Base-by-base conservation (phyloP, 2,888 invertebrate genomes). In the Tetranychus truncatus region DNA sequence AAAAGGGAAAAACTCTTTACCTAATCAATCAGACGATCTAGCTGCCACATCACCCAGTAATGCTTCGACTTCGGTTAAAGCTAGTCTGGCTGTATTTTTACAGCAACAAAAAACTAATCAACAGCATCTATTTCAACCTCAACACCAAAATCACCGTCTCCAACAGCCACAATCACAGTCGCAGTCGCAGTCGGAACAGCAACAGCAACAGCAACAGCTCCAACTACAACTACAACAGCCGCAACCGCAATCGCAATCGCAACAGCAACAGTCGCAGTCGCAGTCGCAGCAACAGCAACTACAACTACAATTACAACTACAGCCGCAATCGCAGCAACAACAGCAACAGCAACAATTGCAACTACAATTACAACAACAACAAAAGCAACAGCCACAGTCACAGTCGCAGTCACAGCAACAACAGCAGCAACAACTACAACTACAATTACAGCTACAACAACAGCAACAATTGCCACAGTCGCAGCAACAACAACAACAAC, bases 11-110 rank as follows among this genome's bases (percentile, higher is more conserved):
- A 18, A 66, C 18, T 20, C 18, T 4, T 20, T n/a, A 20, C 80
- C 86, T 86, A 80, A 88, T 88, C 79, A 87, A 86, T 78, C 86
- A 87, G 77, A 84, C 84, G 78, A 80, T 80, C 45, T 80, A 81
- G 76, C 82, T 82, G 76, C 82, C 82, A 78, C 79, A 81, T 66
- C 84, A 85, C 80, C 83, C 80, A 78, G 24, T 21, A 45, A 71
- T 75, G 75, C 76, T 11, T 76, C 77, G 15, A 76, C 77, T 45
- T 76, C 77, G 44, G 79, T 77, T 1, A 79, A 79, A 72, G 79
- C 79, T 15, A 79, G 75, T 75, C 73, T 79, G 24, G 79, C 79
- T 24, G 79, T 79, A 34, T 79, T 79, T 72, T 77, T 79, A 72
- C 79, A 79, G 11, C 77, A 76, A 24, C 78, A 79, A 71, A 21